phyloP scores from a whole-genome alignment of 1,140 invertebrate genomes.

The Bacillus rossius region DNA sequence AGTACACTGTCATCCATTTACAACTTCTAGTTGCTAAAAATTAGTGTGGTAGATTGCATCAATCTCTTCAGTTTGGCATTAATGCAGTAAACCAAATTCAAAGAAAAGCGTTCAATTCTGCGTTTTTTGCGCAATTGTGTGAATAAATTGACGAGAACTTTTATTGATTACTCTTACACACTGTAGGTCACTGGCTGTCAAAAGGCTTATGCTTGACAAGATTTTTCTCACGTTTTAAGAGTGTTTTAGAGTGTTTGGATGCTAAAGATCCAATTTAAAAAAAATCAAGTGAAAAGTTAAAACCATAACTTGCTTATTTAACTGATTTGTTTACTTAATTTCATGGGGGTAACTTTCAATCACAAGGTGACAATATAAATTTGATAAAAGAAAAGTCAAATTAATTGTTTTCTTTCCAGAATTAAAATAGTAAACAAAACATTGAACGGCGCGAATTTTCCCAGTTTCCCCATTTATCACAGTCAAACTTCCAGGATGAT shows the following conservation, averaged over 20 bases:
- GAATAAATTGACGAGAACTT: slow-evolving; percentile 41
- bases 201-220: neutral
- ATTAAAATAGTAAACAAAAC: neutral
- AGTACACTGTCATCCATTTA: neutral
- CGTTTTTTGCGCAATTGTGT: slow-evolving; percentile 37
- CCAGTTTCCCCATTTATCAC: too few species aligned
- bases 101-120: slow-evolving; percentile 30
- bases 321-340: neutral
- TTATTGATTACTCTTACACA: too few species aligned
- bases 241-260: neutral
- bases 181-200: too few species aligned
- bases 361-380: neutral
- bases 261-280: neutral
- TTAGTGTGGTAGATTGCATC: slow-evolving; percentile 21
- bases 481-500: too few species aligned
- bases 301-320: neutral
- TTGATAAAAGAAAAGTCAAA: neutral
- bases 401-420: neutral
- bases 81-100: slow-evolving; percentile 32
- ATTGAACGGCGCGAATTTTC: too few species aligned
- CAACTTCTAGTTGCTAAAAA: slow-evolving; percentile 19
- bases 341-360: neutral
- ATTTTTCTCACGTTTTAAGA: neutral
- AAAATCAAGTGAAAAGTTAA: neutral
- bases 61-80: slow-evolving; percentile 29